A percentile compares a stretch with the other conserved stretches of the same genome.
phyloP scores from a whole-genome alignment of 2,113 vertebrate genomes.

The Furnarius figulus region DNA sequence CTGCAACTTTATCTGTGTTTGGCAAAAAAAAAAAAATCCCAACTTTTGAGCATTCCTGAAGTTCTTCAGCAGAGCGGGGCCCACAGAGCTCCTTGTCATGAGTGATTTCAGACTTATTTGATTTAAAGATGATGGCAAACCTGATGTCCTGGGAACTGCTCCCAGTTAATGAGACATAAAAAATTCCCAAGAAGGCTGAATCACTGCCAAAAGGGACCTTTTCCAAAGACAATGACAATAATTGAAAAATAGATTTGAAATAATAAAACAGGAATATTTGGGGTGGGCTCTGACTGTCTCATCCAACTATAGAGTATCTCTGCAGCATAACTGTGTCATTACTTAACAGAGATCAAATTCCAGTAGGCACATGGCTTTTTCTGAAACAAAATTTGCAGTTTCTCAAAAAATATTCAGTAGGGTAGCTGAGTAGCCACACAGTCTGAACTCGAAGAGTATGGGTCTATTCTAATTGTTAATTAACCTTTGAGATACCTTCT shows the following conservation, averaged over 20 bases:
- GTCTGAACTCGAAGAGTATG: not conserved
- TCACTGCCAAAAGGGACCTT: not conserved
- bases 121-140: not conserved
- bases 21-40: not conserved
- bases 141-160: not conserved
- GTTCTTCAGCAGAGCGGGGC: not conserved
- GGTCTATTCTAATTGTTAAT: not conserved
- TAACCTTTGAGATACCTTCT: not conserved
- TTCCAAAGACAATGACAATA: not conserved
- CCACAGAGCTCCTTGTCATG: not conserved
- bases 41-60: not conserved
- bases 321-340: not conserved
- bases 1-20: not conserved
- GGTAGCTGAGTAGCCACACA: not conserved
- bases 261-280: not conserved
- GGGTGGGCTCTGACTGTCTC: not conserved
- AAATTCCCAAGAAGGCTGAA: not conserved
- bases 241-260: not conserved
- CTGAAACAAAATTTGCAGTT: not conserved
- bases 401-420: not conserved
- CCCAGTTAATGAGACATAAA: not conserved
- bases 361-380: not conserved
- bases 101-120: not conserved
- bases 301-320: not conserved
- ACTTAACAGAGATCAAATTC: not conserved